These are phyloP conservation scores for Serripes groenlandicus DNA, from an alignment of 2,888 invertebrate species.

Conservation along the genomic window DNA sequence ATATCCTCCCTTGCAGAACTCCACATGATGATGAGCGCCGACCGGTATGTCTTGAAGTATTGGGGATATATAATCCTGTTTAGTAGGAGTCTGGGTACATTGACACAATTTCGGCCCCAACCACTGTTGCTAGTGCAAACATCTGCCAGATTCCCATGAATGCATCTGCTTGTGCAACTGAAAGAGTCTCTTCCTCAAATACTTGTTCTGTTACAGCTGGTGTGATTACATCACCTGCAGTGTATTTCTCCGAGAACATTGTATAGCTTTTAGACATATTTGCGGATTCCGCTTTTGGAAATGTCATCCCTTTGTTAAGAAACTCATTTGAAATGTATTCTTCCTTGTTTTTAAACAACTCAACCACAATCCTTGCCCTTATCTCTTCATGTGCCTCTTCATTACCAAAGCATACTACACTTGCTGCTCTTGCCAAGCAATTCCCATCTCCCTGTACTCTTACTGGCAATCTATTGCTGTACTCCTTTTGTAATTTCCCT, in stretches of 20 bases:
- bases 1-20: not conserved
- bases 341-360: not conserved
- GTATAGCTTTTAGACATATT: not conserved
- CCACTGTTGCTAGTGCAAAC: conserved; percentile 8
- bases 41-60: not conserved
- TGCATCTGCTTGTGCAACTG: not conserved
- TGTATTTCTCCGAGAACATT: not conserved
- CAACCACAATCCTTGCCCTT: conserved; percentile 21
- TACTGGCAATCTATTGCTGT: not conserved
- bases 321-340: conserved; percentile 1
- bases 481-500: not conserved
- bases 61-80: not conserved
- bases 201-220: not conserved
- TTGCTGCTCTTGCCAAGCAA: conserved; percentile 29
- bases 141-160: conserved; percentile 23
- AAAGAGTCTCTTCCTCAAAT: not conserved
- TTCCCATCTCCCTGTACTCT: conserved; percentile 23
- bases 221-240: not conserved
- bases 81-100: conserved; percentile 8
- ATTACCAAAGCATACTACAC: conserved; percentile 9
- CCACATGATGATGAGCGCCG: not conserved
- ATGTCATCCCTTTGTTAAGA: not conserved
- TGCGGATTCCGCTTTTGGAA: not conserved
- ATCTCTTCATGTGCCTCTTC: conserved; percentile 26
- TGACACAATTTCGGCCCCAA: not conserved